These are phyloP conservation scores for Drosophila asahinai DNA, from an alignment of 1,140 invertebrate genomes.

Conservation along the genomic window DNA sequence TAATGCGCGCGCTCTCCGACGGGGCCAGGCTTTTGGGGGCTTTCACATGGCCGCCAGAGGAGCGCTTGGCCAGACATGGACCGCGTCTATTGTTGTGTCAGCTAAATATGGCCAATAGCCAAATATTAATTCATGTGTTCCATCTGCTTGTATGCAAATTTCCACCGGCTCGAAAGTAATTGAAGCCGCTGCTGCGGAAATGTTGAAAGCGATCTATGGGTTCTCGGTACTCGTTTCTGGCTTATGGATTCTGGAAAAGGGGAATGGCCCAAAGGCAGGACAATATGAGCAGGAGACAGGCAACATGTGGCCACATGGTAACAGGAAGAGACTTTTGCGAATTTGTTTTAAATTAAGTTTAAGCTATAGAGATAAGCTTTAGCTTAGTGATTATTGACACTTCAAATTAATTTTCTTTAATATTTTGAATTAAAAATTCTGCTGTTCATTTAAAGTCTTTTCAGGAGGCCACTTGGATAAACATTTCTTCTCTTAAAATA, in stretches of 20 bases:
- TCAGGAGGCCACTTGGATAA: neutral
- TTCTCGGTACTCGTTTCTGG: constrained; percentile 14
- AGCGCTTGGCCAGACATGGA: constrained; percentile 35
- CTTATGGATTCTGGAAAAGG: constrained; percentile 25
- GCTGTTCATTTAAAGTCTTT: too few relatives aligned
- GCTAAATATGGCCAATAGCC: constrained; percentile 82
- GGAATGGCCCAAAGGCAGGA: constrained; percentile 48
- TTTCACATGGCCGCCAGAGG: constrained; percentile 36
- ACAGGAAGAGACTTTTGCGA: neutral
- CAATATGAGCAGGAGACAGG: constrained; percentile 44
- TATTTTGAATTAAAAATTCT: too few relatives aligned
- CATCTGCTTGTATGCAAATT: constrained; percentile 75
- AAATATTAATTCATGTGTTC: constrained; percentile 79
- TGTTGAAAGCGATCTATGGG: constrained; percentile 58
- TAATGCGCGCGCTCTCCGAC: constrained; percentile 31
- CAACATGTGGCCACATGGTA: constrained; percentile 17
- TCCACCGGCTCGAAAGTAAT: constrained; percentile 67
- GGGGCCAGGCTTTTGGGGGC: constrained; percentile 27
- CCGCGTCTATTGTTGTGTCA: constrained; percentile 76
- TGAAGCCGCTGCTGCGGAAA: constrained; percentile 69
- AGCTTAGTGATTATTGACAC: too few relatives aligned
- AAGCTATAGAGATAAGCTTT: too few relatives aligned
- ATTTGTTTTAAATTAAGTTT: neutral
- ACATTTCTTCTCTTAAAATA: neutral
- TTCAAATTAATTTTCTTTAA: too few relatives aligned